Evolutionary conservation across 2,113 vertebrate genomes (phyloP).

Genomic region (Hyperopisus bebe): DNA sequence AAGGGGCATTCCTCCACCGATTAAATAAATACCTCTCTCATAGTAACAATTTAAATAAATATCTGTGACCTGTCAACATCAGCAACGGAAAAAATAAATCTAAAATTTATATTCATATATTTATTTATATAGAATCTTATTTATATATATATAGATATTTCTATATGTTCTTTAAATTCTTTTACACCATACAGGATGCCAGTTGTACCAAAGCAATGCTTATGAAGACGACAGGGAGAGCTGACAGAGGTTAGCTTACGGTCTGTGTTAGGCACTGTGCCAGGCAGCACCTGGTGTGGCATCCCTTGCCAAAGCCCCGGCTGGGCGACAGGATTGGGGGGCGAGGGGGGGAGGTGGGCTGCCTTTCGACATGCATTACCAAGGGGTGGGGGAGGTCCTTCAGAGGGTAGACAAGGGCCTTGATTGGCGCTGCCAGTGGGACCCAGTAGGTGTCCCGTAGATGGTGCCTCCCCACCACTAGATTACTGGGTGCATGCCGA

Average conservation of each 20-base stretch:
- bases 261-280: slow-evolving; percentile 36
- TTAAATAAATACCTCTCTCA: slow-evolving; percentile 59
- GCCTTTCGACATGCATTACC: slow-evolving; percentile 23
- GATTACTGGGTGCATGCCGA: background rate
- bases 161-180: slow-evolving; percentile 59
- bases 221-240: slow-evolving; percentile 47
- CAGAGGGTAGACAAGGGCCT: background rate
- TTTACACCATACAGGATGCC: slow-evolving; percentile 63
- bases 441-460: background rate
- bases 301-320: slow-evolving; percentile 7
- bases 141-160: slow-evolving; percentile 54
- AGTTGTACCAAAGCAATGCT: slow-evolving; percentile 61
- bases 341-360: background rate
- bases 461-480: background rate
- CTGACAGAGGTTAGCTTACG: slow-evolving; percentile 39
- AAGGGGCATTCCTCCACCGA: slow-evolving; percentile 34
- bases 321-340: background rate
- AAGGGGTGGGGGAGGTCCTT: slow-evolving; percentile 19
- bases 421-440: background rate
- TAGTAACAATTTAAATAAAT: slow-evolving; percentile 61
- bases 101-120: slow-evolving; percentile 57
- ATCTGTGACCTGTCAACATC: slow-evolving; percentile 48
- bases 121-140: slow-evolving; percentile 57
- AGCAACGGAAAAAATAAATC: slow-evolving; percentile 48
- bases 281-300: slow-evolving; percentile 26